phyloP scores from a whole-genome alignment of 2,888 invertebrate species.

The Chirona hameri region DNA sequence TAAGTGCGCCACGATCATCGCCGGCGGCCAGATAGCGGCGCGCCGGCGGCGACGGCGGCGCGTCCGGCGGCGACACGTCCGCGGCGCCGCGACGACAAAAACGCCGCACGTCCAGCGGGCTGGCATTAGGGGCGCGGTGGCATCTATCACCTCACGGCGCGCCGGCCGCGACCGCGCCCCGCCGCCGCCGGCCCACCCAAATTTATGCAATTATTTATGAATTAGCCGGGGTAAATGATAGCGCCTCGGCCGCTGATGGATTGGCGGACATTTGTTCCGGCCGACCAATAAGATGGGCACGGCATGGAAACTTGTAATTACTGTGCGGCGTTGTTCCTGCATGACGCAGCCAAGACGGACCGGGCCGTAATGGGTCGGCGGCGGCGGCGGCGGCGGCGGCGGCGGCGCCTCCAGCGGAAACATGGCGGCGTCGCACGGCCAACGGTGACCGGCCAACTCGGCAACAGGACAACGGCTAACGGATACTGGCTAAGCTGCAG shows the following conservation, averaged over 20 bases:
- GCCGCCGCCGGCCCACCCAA: conserved; percentile 10
- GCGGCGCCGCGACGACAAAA: not conserved
- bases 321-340: conserved; percentile 23
- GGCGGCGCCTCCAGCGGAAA: not conserved
- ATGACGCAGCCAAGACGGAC: conserved; percentile 1
- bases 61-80: conserved; percentile 9
- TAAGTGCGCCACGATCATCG: conserved; percentile 13
- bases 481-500: not conserved
- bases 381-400: not conserved
- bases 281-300: conserved; percentile 28
- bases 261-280: conserved; percentile 10
- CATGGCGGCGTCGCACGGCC: not conserved
- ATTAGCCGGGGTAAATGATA: conserved; percentile 26
- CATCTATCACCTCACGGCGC: not conserved
- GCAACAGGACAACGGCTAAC: too few species aligned
- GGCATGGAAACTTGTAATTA: conserved; percentile 29
- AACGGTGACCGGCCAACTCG: too few species aligned
- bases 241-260: not conserved
- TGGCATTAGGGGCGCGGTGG: not conserved
- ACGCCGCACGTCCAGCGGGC: not conserved
- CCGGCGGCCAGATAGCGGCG: not conserved
- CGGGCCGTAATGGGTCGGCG: not conserved
- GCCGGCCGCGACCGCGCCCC: not conserved
- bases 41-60: conserved; percentile 3
- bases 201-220: conserved; percentile 29